Conservation (phyloP, 2,113 vertebrate genomes). For the Myocastor coypus region DNA sequence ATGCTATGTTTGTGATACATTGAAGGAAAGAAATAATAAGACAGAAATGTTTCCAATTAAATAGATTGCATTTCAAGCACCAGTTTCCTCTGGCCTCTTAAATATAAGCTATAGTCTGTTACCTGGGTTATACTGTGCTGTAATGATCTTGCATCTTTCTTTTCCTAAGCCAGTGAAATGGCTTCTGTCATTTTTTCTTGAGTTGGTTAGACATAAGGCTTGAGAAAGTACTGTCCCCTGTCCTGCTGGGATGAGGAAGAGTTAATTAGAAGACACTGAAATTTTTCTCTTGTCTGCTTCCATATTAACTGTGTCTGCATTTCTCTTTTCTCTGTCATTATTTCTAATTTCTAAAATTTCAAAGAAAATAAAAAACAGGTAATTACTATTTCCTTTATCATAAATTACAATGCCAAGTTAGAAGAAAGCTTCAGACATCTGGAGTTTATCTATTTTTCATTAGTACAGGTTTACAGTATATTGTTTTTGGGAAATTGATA, state of each 20-base stretch:
- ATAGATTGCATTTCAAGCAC: conserved; percentile 58
- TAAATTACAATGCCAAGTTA: background rate
- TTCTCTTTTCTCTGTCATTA: conserved; percentile 1
- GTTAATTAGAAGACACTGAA: conserved; percentile 14
- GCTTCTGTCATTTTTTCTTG: background rate
- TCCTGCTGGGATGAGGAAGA: conserved; percentile 36
- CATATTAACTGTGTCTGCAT: background rate
- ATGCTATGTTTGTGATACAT: conserved; percentile 21
- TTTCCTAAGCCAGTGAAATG: conserved; percentile 14
- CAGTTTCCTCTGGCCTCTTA: conserved; percentile 6
- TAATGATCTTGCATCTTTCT: conserved; percentile 40
- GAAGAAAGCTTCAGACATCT: background rate
- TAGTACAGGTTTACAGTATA: background rate
- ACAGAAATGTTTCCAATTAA: conserved; percentile 49
- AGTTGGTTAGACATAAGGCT: background rate
- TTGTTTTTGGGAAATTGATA: background rate
- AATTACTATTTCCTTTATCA: background rate
- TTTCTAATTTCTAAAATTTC: conserved; percentile 51
- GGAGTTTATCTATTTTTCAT: background rate
- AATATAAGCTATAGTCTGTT: background rate
- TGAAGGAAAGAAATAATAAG: conserved; percentile 2
- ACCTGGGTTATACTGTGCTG: conserved; percentile 38
- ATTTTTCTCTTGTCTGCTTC: background rate
- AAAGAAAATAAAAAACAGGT: conserved; percentile 27
- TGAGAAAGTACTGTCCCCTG: conserved; percentile 31